A percentile compares a stretch with the other conserved stretches of the same genome.
Conservation (phyloP, 2,888 invertebrate species). For the Metopia argyrocephala region DNA sequence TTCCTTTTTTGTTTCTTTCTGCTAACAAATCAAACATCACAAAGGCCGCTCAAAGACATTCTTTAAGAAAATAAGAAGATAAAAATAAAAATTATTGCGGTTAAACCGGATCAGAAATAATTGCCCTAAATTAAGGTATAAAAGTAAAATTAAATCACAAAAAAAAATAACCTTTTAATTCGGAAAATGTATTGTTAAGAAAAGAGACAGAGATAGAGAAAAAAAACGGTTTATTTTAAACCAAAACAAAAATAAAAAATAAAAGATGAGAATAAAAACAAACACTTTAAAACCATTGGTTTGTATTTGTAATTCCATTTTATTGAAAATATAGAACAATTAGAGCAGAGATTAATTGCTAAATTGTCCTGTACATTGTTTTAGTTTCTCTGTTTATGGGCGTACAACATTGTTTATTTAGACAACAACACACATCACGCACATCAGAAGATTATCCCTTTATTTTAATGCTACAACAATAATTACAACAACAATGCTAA, state of each 20-base stretch:
- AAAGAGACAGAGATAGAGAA: background rate
- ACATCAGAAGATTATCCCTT: constrained; percentile 63
- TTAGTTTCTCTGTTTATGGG: constrained; percentile 2
- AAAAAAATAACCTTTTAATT: too few species aligned
- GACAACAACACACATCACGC: constrained; percentile 51
- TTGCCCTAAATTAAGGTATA: constrained; percentile 62
- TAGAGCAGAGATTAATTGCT: constrained; percentile 62
- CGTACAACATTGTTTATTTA: constrained; percentile 48
- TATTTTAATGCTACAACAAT: constrained; percentile 31
- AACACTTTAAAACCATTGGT: constrained; percentile 2
- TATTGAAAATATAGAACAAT: constrained; percentile 55
- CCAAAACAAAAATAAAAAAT: constrained; percentile 25
- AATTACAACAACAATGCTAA: background rate
- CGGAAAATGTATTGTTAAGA: background rate
- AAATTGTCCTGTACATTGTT: constrained; percentile 59
- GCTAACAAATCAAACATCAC: constrained; percentile 41
- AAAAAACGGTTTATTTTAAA: background rate
- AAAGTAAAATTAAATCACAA: too few species aligned
- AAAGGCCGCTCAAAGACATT: constrained; percentile 58
- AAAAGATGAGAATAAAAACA: background rate
- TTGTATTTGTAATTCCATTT: background rate
- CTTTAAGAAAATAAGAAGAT: constrained; percentile 52
- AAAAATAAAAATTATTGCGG: constrained; percentile 63
- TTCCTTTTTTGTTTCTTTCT: background rate
- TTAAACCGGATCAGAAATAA: constrained; percentile 65